Percentiles rank a stretch among this genome's conserved stretches.
phyloP scores from a whole-genome alignment of 2,888 invertebrate species.

The Anarsia innoxiella region DNA sequence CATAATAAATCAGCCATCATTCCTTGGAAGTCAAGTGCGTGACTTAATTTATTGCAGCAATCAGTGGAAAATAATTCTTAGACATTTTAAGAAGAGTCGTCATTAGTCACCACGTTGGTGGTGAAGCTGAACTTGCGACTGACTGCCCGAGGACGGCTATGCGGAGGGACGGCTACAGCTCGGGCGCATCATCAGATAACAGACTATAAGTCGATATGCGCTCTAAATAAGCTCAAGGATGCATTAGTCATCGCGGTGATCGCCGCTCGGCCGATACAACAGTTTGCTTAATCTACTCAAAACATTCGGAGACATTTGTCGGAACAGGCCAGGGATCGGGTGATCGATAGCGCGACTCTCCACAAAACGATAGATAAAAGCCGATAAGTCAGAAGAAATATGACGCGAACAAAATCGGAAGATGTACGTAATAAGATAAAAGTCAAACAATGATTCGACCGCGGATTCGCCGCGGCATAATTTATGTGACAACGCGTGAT shows the following conservation, averaged over 20 bases:
- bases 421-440: conserved; percentile 76
- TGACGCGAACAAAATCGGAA: conserved; percentile 76
- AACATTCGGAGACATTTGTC: conserved; percentile 72
- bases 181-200: conserved; percentile 63
- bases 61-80: conserved; percentile 58
- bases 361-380: conserved; percentile 74
- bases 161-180: conserved; percentile 18
- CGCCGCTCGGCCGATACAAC: conserved; percentile 38
- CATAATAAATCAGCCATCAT: conserved; percentile 52
- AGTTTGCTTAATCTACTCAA: conserved; percentile 71
- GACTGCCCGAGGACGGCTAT: conserved; percentile 18
- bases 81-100: conserved; percentile 50
- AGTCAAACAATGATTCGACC: conserved; percentile 75
- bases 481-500: conserved; percentile 76
- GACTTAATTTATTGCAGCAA: conserved; percentile 61
- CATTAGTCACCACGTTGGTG: conserved; percentile 50
- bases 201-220: conserved; percentile 64
- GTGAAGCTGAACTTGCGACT: conserved; percentile 28
- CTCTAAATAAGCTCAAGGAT: conserved; percentile 59
- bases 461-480: conserved; percentile 76
- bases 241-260: conserved; percentile 61
- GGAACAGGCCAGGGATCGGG: conserved; percentile 57
- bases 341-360: conserved; percentile 72
- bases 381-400: conserved; percentile 74
- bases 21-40: conserved; percentile 53